phyloP scores from a whole-genome alignment of 2,113 vertebrate species.

The Riparia riparia region DNA sequence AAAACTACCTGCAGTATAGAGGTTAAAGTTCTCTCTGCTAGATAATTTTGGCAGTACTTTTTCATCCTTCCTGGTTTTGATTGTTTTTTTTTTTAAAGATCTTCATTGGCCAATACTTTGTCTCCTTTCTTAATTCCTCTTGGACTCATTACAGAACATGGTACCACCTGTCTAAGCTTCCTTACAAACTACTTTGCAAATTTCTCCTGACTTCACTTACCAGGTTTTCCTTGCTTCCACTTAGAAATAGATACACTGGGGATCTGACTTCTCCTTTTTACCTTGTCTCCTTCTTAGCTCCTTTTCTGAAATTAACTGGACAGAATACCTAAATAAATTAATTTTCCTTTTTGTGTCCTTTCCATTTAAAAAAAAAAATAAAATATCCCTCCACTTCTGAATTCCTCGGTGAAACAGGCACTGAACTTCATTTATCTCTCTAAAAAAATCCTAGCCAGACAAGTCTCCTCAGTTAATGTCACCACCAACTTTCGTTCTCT shows the following conservation, averaged over 20 bases:
- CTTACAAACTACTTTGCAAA: neutral
- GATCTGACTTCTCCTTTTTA: neutral
- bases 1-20: neutral
- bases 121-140: neutral
- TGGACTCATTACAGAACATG: neutral
- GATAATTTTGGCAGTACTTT: neutral
- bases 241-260: neutral
- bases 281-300: neutral
- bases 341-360: neutral
- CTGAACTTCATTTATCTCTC: neutral
- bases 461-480: neutral
- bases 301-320: neutral
- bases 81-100: neutral
- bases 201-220: neutral
- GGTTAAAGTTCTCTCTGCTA: neutral
- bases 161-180: neutral
- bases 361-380: neutral
- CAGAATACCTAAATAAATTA: neutral
- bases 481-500: neutral
- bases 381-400: neutral
- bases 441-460: neutral
- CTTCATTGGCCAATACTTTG: rapidly evolving
- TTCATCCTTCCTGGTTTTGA: neutral
- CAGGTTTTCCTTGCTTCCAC: neutral
- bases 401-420: neutral